Evolutionary conservation across 30 jellyfish, hydroid and myxozoan species (phyloP).

Genomic region (Catostylus mosaicus): DNA sequence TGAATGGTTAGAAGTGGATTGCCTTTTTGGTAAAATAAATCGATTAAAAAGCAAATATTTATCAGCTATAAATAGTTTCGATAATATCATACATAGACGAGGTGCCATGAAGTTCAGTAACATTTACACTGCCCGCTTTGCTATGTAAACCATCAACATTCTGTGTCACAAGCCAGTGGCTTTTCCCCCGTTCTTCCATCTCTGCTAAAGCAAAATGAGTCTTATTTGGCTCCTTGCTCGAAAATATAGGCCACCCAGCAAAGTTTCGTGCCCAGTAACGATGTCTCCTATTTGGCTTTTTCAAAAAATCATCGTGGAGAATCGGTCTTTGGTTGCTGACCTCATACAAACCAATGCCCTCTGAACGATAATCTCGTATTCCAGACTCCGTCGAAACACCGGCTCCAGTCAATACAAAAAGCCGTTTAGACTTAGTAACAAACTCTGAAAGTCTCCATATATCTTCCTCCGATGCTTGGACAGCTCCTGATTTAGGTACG

Average conservation of each 20-base stretch:
- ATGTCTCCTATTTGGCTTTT: constrained; percentile 66
- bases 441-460: constrained; percentile 29
- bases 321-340: constrained; percentile 76
- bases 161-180: constrained; percentile 96
- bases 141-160: constrained; percentile 92
- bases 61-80: too few species aligned
- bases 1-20: too few species aligned
- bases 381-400: constrained; percentile 97
- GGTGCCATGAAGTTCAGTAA: constrained; percentile 95
- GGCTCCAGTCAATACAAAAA: constrained; percentile 91
- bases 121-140: constrained; percentile 80
- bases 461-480: constrained; percentile 32
- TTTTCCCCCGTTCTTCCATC: constrained; percentile 77
- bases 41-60: too few species aligned
- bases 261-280: constrained; percentile 94
- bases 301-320: constrained; percentile 69
- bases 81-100: constrained; percentile 69
- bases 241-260: constrained; percentile 93
- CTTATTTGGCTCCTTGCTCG: constrained; percentile 70
- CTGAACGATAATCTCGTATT: constrained; percentile 91
- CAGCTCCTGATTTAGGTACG: constrained; percentile 27
- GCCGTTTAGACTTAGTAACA: constrained; percentile 43
- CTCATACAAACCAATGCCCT: constrained; percentile 83
- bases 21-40: too few species aligned
- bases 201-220: constrained; percentile 66